Evolutionary conservation across 2,888 invertebrate genomes (phyloP).

Genomic region (Drosophila mettleri): DNA sequence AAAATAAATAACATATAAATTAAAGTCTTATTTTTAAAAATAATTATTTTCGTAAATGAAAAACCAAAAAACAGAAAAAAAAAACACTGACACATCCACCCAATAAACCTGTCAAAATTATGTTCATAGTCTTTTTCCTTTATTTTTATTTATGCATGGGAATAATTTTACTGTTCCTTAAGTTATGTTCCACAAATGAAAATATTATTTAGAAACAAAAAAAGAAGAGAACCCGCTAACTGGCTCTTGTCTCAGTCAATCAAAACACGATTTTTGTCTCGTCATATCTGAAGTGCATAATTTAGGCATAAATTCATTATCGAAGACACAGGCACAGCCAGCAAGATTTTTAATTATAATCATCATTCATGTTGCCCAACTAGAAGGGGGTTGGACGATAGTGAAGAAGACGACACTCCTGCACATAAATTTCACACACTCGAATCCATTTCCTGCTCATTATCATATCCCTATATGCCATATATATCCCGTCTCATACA

Average conservation of each 20-base stretch:
- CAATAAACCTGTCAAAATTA: constrained; percentile 1
- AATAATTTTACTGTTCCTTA: constrained; percentile 2
- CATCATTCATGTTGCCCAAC: constrained; percentile 66
- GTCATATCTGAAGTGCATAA: constrained; percentile 55
- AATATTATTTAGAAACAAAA: neutral
- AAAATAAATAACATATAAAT: neutral
- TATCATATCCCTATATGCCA: constrained; percentile 67
- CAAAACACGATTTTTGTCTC: constrained; percentile 50
- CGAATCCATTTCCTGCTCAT: constrained; percentile 80
- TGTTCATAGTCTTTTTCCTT: neutral
- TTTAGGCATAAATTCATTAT: constrained; percentile 52
- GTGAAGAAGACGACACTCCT: constrained; percentile 62
- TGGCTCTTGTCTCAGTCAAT: constrained; percentile 39
- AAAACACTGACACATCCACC: neutral
- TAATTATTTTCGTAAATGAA: no score
- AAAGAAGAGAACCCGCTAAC: neutral
- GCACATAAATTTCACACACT: constrained; percentile 77
- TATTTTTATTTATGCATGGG: neutral
- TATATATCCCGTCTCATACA: constrained; percentile 32
- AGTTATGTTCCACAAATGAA: constrained; percentile 31
- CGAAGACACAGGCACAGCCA: constrained; percentile 6
- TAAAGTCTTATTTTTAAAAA: neutral
- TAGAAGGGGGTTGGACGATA: constrained; percentile 32
- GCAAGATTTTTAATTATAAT: constrained; percentile 61
- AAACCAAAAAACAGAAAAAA: neutral